Base-by-base conservation (phyloP, 2,888 invertebrate species). In the Pterostichus madidus region DNA sequence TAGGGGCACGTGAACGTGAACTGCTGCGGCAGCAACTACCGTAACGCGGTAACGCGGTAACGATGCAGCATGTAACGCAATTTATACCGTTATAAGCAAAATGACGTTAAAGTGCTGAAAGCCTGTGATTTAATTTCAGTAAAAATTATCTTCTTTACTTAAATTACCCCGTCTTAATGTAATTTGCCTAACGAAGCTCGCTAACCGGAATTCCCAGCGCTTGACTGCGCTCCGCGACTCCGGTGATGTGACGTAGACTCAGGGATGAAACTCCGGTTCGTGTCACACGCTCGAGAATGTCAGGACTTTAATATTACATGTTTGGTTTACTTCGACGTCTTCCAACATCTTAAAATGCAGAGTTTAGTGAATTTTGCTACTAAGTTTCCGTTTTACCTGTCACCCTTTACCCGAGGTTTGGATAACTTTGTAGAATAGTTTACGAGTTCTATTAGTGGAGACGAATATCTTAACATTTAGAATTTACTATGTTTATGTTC, bases 151-250 rank as follows among this genome's bases (percentile, higher is more conserved):
- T 84, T 84, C 86, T 85, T 85, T 85, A 84, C 86, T 86, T 85
- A 86, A 87, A 87, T 87, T 87, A 85, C 85, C 86, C 86, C 83
- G 86, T 86, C 86, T 86, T 87, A 87, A 87, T 87, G 86, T 85
- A 86, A 87, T 87, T 87, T 87, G 86, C 87, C 84, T 87, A 87
- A 87, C 87, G 87, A 87, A 86, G 86, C 85, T 84, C 86, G 86
- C 85, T 86, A 87, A 87, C 86, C 87, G 85, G 85, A 85, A 86
- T 86, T 86, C 86, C 86, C 86, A 84, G 79, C 85, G 86, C 86
- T 86, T 84, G 85, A 85, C 85, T 85, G 85, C 85, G 85, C 85
- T 86, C 32, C 35, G 64, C 32, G 32, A 13, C 35, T 31, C 13
- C 64, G 64, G 49, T 85, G 86, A 64, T 11, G n/a, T 64, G 32